A percentile compares a stretch with the other conserved stretches of the same genome.
phyloP scores from a whole-genome alignment of 2,888 invertebrate genomes.

The Mechanitis mazaeus region DNA sequence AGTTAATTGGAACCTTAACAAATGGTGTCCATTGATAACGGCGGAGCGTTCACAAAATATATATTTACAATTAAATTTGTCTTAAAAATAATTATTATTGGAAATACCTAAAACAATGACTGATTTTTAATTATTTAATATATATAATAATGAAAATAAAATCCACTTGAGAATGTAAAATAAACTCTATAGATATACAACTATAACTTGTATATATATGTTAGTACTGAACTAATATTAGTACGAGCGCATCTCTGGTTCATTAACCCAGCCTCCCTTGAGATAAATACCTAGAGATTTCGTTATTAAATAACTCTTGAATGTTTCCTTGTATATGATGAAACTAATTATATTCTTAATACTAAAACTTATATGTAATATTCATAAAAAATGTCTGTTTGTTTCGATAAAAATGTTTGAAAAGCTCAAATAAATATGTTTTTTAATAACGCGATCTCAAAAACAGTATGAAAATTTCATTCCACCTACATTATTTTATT shows the following conservation, averaged over 20 bases:
- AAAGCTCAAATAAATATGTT: too few relatives aligned
- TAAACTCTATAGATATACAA: background rate
- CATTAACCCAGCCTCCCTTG: constrained; percentile 50
- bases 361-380: too few relatives aligned
- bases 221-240: constrained; percentile 58
- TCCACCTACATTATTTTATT: background rate
- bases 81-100: too few relatives aligned
- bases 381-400: too few relatives aligned
- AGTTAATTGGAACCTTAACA: constrained; percentile 49
- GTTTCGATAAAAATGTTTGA: too few relatives aligned
- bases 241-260: constrained; percentile 62
- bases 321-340: too few relatives aligned
- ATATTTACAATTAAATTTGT: too few relatives aligned
- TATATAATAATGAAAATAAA: background rate
- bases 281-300: constrained; percentile 30
- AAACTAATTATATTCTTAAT: too few relatives aligned
- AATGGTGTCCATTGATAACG: constrained; percentile 17
- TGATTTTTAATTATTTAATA: too few relatives aligned
- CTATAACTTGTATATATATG: constrained; percentile 25
- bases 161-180: background rate
- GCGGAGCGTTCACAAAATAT: background rate
- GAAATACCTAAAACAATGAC: too few relatives aligned
- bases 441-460: too few relatives aligned
- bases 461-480: background rate
- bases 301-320: constrained; percentile 10